These are phyloP conservation scores for Hormiphora californensis DNA, from an alignment of 37 sponge, comb jelly and placozoan genomes.

Conservation along the genomic window DNA sequence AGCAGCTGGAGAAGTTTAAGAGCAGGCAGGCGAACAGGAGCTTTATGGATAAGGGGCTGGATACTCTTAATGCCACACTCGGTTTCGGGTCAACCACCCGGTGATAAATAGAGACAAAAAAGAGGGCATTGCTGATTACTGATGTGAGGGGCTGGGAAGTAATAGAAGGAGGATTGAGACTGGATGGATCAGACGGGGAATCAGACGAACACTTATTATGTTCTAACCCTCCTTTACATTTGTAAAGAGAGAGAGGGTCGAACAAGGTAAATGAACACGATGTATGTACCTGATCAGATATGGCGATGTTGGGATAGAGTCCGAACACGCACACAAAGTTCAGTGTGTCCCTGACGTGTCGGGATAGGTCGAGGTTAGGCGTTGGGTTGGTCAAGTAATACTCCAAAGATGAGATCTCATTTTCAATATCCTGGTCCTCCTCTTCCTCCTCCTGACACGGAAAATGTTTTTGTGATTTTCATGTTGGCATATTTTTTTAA, in stretches of 20 bases:
- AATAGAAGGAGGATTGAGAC: neutral
- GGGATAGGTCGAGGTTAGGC: slow-evolving; percentile 35
- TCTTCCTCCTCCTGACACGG: neutral
- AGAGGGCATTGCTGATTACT: neutral
- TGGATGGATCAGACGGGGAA: neutral
- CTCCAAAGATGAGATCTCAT: slow-evolving; percentile 32
- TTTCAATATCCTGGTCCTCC: neutral
- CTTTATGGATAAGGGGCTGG: neutral
- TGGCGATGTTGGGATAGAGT: slow-evolving; percentile 85
- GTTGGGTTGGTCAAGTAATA: slow-evolving; percentile 43
- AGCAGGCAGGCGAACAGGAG: neutral
- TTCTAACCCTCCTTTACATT: too few species aligned
- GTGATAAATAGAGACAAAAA: neutral
- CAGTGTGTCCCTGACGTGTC: slow-evolving; percentile 43
- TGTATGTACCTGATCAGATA: slow-evolving; percentile 52
- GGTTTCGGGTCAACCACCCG: neutral
- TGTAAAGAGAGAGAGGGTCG: neutral
- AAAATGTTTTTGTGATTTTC: neutral
- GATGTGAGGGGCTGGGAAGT: neutral
- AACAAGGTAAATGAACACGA: neutral
- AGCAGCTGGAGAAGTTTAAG: slow-evolving; percentile 30
- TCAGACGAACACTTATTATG: too few species aligned
- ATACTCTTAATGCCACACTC: neutral
- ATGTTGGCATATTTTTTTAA: too few species aligned
- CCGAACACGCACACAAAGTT: slow-evolving; percentile 60